Evolutionary conservation across 1,140 invertebrate genomes (phyloP), one percentile per base, ranked within the genome.

Genomic region (Armadillidium nasatum): DNA sequence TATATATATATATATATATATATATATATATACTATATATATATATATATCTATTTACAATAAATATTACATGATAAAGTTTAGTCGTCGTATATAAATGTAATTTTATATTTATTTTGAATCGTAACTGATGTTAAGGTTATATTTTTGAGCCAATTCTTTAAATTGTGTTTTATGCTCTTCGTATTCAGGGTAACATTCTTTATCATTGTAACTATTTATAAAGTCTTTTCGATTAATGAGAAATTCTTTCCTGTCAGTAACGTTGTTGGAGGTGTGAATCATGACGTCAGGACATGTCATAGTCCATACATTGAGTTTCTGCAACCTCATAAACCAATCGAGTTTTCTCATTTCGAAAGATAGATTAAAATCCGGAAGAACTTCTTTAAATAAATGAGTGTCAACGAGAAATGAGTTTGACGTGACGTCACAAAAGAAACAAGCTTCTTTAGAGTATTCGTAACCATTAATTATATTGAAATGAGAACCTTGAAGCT

Each of bases 261-360:
- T 75, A 19, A 80, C n/a, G 43, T 21, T 69, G 7, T 67, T 60
- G 7, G 15, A 45, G 15, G 73, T 72, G 23, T 80, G 76, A 67
- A 77, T 73, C 79, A 80, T 80, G 9, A 77, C 72, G 33, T 80
- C 74, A 44, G 79, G 79, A 43, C 79, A 80, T 4, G 79, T 80
- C 72, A 80, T 73, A 4, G 72, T 44, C 43, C 77, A 44, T 45
- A 76, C 69, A 4, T 76, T 76, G n/a, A 68, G 60, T n/a, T 72
- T 44, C 54, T 80, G 79, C 19, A 80, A 72, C 46, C 76, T 75
- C 43, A 80, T 45, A 22, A 50, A 74, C 76, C 76, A 80, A 60
- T 80, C 79, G 10, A 80, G 19, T 43, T 66, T 69, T 44, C 75
- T 76, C 0, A 76, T 67, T 44, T 67, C 50, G 23, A 68, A 72